Conservation (phyloP, 2,888 invertebrate species). For the Amiota communis region DNA sequence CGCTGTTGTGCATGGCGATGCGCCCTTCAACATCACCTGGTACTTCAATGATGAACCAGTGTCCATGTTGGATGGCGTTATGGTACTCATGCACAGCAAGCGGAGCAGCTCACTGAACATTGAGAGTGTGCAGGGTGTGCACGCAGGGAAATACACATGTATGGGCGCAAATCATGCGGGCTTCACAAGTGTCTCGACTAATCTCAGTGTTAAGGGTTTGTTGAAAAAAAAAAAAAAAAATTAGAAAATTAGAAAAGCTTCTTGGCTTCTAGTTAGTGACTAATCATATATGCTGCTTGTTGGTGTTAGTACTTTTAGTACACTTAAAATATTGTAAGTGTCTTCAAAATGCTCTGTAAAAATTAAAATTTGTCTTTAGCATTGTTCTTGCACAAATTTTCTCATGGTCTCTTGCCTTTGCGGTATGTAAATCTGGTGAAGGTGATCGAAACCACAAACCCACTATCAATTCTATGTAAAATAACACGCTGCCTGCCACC, state of each 20-base stretch:
- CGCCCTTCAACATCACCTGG: constrained; percentile 86
- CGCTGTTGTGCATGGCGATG: constrained; percentile 84
- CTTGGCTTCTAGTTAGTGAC: neutral
- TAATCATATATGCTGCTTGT: constrained; percentile 3
- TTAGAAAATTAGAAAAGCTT: neutral
- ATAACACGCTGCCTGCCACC: constrained; percentile 25
- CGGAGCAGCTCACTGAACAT: constrained; percentile 79
- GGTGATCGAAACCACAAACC: neutral
- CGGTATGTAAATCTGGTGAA: neutral
- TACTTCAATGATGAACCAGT: constrained; percentile 76
- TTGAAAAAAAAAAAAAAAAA: constrained; percentile 35
- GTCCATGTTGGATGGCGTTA: constrained; percentile 60
- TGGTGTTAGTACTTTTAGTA: neutral
- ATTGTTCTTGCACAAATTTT: neutral
- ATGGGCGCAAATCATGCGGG: constrained; percentile 79
- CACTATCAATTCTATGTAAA: constrained; percentile 35
- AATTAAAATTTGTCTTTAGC: neutral
- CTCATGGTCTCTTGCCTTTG: neutral
- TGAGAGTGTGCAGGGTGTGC: constrained; percentile 77
- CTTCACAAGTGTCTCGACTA: constrained; percentile 70
- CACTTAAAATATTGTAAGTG: neutral
- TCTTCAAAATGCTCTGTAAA: constrained; percentile 17
- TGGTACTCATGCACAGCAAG: constrained; percentile 74
- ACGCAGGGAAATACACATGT: constrained; percentile 85
- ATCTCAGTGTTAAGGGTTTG: constrained; percentile 71